These are phyloP conservation scores for Sebastes steindachneri DNA, from an alignment of 2,797 vertebrate genomes.

Conservation along the genomic window DNA sequence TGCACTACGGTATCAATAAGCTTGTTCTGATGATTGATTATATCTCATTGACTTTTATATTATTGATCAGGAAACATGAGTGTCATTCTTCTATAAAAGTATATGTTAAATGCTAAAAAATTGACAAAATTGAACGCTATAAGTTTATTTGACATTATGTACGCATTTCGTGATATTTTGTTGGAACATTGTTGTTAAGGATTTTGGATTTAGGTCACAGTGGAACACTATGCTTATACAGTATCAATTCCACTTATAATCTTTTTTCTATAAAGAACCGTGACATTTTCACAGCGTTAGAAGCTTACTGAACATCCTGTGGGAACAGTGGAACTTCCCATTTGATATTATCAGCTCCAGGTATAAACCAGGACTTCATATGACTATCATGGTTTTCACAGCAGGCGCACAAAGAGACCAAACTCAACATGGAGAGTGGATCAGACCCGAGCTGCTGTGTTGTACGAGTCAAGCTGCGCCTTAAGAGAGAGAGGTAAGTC, in stretches of 20 bases:
- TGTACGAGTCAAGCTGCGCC: conserved; percentile 68
- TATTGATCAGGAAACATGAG: background rate
- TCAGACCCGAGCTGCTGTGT: conserved; percentile 45
- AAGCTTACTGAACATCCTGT: conserved; percentile 24
- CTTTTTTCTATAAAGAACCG: background rate
- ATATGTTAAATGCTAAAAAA: background rate
- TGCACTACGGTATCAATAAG: background rate
- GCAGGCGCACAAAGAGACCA: conserved; percentile 34
- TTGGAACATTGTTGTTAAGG: background rate
- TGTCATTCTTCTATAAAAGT: background rate
- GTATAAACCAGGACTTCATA: conserved; percentile 38
- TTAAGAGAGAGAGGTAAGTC: conserved; percentile 41
- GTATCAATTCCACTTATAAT: background rate
- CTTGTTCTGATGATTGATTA: background rate
- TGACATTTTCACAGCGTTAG: conserved; percentile 13
- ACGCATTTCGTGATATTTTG: background rate
- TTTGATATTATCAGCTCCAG: conserved; percentile 51
- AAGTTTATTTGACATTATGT: background rate
- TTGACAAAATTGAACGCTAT: no score
- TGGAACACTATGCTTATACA: background rate
- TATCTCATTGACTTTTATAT: background rate
- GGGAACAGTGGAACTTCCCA: conserved; percentile 6
- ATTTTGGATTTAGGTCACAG: background rate
- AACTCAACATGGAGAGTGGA: conserved; percentile 31
- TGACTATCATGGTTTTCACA: conserved; percentile 56